phyloP scores from a whole-genome alignment of 2,113 vertebrate species.

The Mormoops blainvillei region DNA sequence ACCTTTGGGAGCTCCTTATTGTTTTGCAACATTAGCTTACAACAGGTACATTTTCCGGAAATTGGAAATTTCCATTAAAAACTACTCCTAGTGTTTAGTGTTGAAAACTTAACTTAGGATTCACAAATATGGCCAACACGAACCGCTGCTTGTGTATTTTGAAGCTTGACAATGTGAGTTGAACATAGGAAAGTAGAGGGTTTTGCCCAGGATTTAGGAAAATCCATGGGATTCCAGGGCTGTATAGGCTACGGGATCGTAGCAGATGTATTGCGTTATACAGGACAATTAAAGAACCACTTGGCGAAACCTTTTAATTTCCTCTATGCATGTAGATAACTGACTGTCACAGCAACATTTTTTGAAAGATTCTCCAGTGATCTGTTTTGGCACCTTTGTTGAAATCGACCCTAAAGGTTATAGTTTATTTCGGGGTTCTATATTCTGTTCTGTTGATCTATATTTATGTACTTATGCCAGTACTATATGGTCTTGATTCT shows the following conservation, averaged over 20 bases:
- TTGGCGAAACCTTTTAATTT: not conserved
- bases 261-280: not conserved
- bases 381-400: not conserved
- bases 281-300: not conserved
- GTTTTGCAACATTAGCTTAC: not conserved
- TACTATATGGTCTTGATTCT: not conserved
- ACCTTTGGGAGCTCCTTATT: not conserved
- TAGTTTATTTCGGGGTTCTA: not conserved
- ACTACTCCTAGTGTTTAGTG: not conserved
- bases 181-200: not conserved
- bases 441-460: not conserved
- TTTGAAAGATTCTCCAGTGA: not conserved
- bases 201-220: not conserved
- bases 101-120: not conserved
- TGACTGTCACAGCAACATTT: not conserved
- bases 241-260: fast-evolving
- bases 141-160: not conserved
- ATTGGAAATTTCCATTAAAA: not conserved
- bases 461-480: not conserved
- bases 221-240: not conserved
- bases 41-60: not conserved
- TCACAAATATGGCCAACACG: not conserved
- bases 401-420: not conserved
- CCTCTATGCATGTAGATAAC: not conserved
- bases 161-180: not conserved